phyloP scores from a whole-genome alignment of 23 tunicate genomes.

The Styela clava region DNA sequence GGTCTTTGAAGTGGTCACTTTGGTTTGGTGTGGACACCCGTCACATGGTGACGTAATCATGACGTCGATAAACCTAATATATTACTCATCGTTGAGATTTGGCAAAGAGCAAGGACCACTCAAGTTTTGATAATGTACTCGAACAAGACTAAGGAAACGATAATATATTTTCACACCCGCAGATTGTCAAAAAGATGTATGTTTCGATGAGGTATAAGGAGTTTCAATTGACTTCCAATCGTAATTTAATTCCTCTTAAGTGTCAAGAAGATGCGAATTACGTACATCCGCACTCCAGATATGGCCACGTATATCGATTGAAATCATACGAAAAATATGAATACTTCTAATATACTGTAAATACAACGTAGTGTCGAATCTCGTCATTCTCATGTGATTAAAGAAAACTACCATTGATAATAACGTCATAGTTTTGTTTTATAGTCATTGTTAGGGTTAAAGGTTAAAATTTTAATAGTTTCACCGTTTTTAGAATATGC shows the following conservation, averaged over 20 bases:
- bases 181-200: background rate
- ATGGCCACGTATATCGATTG: too few relatives aligned
- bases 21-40: background rate
- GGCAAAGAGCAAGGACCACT: background rate
- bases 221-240: background rate
- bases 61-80: background rate
- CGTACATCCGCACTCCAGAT: too few relatives aligned
- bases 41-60: background rate
- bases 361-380: too few relatives aligned
- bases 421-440: too few relatives aligned
- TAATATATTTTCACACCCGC: background rate
- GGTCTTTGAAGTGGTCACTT: background rate
- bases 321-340: too few relatives aligned
- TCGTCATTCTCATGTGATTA: too few relatives aligned
- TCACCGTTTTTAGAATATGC: too few relatives aligned
- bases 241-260: background rate
- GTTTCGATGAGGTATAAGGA: background rate
- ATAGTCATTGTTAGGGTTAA: too few relatives aligned
- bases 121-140: background rate
- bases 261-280: background rate
- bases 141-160: background rate
- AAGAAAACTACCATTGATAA: too few relatives aligned
- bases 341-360: too few relatives aligned
- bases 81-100: background rate
- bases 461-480: too few relatives aligned